Evolutionary conservation across 92 coral and sea anemone species (phyloP).

Genomic region (Paramuricea clavata): DNA sequence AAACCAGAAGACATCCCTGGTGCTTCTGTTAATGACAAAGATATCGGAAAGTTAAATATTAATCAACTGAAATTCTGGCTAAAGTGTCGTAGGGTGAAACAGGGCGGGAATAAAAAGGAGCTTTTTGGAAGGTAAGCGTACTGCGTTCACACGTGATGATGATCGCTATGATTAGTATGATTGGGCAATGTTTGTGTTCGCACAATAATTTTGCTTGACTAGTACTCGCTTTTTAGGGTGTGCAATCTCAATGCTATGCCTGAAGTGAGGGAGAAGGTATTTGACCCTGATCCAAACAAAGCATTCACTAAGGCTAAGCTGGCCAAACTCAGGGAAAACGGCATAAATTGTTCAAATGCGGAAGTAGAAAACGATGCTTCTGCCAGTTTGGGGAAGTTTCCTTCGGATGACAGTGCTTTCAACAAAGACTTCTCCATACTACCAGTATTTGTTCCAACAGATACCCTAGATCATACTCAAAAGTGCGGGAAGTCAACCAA

Average conservation of each 20-base stretch:
- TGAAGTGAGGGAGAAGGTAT: slow-evolving; percentile 62
- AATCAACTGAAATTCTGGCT: slow-evolving; percentile 52
- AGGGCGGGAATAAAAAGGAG: slow-evolving; percentile 46
- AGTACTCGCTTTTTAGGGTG: slow-evolving; percentile 54
- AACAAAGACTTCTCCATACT: slow-evolving; percentile 69
- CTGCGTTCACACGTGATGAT: background rate
- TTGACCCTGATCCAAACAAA: slow-evolving; percentile 60
- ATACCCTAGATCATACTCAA: slow-evolving; percentile 72
- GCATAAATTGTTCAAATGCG: background rate
- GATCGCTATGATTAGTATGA: no score
- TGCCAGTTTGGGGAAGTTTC: slow-evolving; percentile 41
- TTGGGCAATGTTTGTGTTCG: background rate
- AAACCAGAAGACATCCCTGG: no score
- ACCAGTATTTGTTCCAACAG: slow-evolving; percentile 75
- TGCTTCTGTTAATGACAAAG: slow-evolving; percentile 31
- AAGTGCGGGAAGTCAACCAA: no score
- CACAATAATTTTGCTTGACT: slow-evolving; percentile 18
- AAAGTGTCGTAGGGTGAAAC: slow-evolving; percentile 47
- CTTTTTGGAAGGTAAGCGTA: slow-evolving; percentile 37
- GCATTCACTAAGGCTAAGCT: slow-evolving; percentile 60
- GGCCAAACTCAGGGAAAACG: slow-evolving; percentile 29
- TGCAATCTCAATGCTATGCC: slow-evolving; percentile 67
- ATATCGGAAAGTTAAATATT: slow-evolving; percentile 28
- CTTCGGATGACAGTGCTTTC: slow-evolving; percentile 61
- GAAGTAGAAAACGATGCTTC: slow-evolving; percentile 17